phyloP scores from a whole-genome alignment of 2,888 invertebrate genomes.

The Horisme vitalbata region DNA sequence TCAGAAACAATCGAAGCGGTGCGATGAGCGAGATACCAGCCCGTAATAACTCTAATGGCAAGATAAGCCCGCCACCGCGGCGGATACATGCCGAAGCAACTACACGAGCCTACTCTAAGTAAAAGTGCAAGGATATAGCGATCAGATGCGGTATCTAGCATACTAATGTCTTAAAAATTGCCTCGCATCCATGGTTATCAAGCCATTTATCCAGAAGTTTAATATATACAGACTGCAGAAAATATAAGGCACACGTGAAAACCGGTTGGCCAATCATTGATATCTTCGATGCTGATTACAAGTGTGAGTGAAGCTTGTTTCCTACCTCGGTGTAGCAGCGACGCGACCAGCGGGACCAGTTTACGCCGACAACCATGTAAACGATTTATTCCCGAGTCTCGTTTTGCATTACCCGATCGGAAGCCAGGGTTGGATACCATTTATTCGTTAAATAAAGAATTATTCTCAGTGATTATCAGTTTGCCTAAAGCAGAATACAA shows the following conservation, averaged over 20 bases:
- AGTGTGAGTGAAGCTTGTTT: slow-evolving; percentile 58
- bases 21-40: slow-evolving; percentile 78
- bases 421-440: slow-evolving; percentile 67
- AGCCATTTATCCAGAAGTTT: slow-evolving; percentile 5
- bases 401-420: slow-evolving; percentile 80
- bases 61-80: slow-evolving; percentile 75
- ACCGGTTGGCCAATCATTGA: slow-evolving; percentile 27
- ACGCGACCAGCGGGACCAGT: slow-evolving; percentile 71
- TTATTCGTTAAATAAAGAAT: slow-evolving; percentile 8
- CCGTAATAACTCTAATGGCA: slow-evolving; percentile 81
- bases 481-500: background rate
- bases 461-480: slow-evolving; percentile 9
- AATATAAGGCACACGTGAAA: slow-evolving; percentile 11
- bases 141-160: slow-evolving; percentile 56
- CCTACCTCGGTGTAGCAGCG: slow-evolving; percentile 54
- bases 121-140: slow-evolving; percentile 55
- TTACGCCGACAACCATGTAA: slow-evolving; percentile 83
- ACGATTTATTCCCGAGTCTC: slow-evolving; percentile 80
- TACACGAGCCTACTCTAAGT: slow-evolving; percentile 46
- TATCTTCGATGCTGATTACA: slow-evolving; percentile 36
- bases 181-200: slow-evolving; percentile 12
- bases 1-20: slow-evolving; percentile 81
- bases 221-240: background rate
- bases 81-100: slow-evolving; percentile 59
- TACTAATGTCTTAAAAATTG: slow-evolving; percentile 18